Conservation (phyloP, 2,113 vertebrate genomes). For the Ameiurus melas region DNA sequence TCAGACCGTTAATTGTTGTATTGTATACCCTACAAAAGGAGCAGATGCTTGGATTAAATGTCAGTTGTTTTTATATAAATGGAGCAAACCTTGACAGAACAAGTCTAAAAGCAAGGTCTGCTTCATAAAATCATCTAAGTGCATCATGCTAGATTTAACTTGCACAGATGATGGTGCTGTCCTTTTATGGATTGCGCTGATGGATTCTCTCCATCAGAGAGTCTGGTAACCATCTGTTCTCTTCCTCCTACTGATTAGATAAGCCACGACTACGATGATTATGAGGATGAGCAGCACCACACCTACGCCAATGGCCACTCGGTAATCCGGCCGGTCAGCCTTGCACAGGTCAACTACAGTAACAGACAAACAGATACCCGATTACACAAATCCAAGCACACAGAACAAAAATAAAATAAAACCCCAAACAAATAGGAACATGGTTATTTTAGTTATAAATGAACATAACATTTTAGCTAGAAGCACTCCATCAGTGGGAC, state of each 20-base stretch:
- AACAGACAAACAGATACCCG: not conserved
- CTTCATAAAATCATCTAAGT: not conserved
- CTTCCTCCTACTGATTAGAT: slow-evolving; percentile 68
- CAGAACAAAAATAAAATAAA: not conserved
- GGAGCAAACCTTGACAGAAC: not conserved
- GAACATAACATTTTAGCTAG: not conserved
- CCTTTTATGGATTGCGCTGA: not conserved
- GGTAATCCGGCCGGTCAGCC: slow-evolving; percentile 58
- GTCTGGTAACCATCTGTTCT: slow-evolving; percentile 75
- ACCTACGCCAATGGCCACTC: slow-evolving; percentile 76
- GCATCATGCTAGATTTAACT: not conserved
- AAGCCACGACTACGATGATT: slow-evolving; percentile 73
- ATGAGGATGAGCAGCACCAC: slow-evolving; percentile 77
- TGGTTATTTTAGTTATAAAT: not conserved
- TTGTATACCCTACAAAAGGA: not conserved
- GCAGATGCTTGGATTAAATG: not conserved
- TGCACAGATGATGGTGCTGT: not conserved
- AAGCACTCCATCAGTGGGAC: not conserved
- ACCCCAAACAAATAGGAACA: not conserved
- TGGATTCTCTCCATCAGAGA: slow-evolving; percentile 65
- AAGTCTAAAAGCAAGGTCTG: not conserved
- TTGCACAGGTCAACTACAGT: slow-evolving; percentile 69
- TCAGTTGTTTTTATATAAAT: not conserved
- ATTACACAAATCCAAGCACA: not conserved
- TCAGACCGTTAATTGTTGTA: not conserved